These are phyloP conservation scores for Cacoxenus indagator DNA, from an alignment of 2,888 invertebrate species.

Conservation along the genomic window DNA sequence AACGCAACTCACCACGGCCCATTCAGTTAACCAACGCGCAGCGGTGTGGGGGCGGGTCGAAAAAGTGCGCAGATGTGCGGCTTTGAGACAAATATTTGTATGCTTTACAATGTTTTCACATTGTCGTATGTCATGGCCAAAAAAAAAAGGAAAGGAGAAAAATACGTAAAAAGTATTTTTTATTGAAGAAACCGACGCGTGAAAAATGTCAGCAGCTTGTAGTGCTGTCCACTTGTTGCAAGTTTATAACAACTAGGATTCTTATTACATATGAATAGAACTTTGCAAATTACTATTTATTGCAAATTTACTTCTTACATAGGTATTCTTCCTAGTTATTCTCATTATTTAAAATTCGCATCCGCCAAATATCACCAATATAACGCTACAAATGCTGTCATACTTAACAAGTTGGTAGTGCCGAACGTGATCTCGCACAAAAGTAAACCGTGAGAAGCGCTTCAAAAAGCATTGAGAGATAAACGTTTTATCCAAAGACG, in stretches of 20 bases:
- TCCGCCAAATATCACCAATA: neutral
- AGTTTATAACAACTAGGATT: neutral
- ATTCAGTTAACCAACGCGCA: neutral
- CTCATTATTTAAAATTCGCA: too few species aligned
- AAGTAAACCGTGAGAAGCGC: slow-evolving; percentile 69
- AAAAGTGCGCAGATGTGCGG: neutral
- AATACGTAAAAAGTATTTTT: neutral
- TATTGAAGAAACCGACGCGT: slow-evolving; percentile 1
- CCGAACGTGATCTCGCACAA: slow-evolving; percentile 36
- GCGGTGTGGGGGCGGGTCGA: neutral
- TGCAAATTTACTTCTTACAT: too few species aligned
- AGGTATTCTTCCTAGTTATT: too few species aligned
- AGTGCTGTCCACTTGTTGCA: neutral
- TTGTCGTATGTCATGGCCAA: neutral
- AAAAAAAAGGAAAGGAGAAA: neutral
- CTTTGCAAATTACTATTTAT: too few species aligned
- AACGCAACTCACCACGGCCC: neutral
- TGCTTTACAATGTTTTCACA: neutral
- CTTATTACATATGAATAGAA: too few species aligned
- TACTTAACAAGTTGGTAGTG: slow-evolving; percentile 42
- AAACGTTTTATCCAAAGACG: slow-evolving; percentile 46
- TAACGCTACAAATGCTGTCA: neutral
- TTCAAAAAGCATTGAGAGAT: slow-evolving; percentile 49
- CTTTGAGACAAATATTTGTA: neutral
- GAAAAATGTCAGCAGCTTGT: neutral